A percentile compares a stretch with the other conserved stretches of the same genome.
These are phyloP conservation scores for Cisticola juncidis DNA, from an alignment of 2,113 vertebrate species.

Conservation along the genomic window DNA sequence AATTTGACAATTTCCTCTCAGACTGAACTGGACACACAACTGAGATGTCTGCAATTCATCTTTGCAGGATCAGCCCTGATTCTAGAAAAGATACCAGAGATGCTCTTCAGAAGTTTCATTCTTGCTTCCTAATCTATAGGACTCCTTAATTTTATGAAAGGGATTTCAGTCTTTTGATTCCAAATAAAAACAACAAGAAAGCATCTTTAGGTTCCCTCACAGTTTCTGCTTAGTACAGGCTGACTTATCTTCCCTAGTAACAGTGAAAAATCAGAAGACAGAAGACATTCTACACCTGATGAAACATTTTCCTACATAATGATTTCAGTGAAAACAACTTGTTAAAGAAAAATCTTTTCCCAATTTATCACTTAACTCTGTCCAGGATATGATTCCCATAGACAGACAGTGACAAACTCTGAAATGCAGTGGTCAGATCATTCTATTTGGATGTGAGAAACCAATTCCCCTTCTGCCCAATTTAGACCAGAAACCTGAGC, in stretches of 20 bases:
- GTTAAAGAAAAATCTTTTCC: not conserved
- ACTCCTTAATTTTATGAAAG: not conserved
- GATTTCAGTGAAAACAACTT: not conserved
- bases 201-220: not conserved
- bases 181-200: not conserved
- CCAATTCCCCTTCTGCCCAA: not conserved
- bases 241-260: not conserved
- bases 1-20: not conserved
- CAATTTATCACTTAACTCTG: not conserved
- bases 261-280: not conserved
- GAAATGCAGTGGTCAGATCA: not conserved
- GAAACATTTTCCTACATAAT: not conserved
- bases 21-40: fast-evolving
- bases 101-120: not conserved
- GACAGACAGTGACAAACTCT: not conserved
- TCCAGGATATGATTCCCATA: not conserved
- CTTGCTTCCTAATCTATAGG: not conserved
- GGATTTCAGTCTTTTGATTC: not conserved
- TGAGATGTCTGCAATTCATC: not conserved
- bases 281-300: not conserved
- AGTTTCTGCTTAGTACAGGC: not conserved
- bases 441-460: not conserved
- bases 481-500: not conserved
- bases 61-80: not conserved
- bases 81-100: not conserved